Evolutionary conservation across 2,797 vertebrate species (phyloP), one percentile per base, ranked within the genome.

Genomic region (Neosilurus hyrtlii): DNA sequence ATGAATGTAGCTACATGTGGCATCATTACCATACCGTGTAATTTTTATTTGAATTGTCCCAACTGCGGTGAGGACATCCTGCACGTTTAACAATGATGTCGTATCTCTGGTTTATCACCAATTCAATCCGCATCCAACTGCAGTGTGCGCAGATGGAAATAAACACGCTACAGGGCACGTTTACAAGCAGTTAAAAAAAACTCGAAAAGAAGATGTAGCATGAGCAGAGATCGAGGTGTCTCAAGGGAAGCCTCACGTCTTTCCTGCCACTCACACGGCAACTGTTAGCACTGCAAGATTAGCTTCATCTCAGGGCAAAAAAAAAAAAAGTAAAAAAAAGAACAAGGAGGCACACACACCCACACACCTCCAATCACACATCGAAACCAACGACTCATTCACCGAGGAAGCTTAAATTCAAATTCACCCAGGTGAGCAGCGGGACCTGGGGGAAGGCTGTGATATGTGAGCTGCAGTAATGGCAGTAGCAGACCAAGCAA

Each of bases 401-500:
- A 83, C 87, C 89, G 89, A 61, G 49, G 16, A 49, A 52, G 86
- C 88, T 91, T 90, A 90, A 87, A 90, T 85, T 88, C 88, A 93
- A 92, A 93, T 93, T 90, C 87, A 90, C 89, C 91, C 62, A 37
- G 67, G 43, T 66, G 74, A 65, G 74, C 70, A 91, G 89, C 70
- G 65, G 71, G 37, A 79, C n/a, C 30, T 20, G 26, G 73, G 51
- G 71, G 51, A 62, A 52, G 63, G 62, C 35, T 10, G 16, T 57
- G 70, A 66, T 84, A 57, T 92, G 89, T 91, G 90, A 92, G 90
- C 61, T 90, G 89, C 86, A 89, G 90, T 74, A 90, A 92, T 86
- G 92, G 91, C 87, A 88, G 91, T 84, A 82, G 79, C 84, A 85
- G 90, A 93, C 90, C 93, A 91, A 91, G 89, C 89, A 91, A 92